Percentiles rank a stretch among this genome's conserved stretches.
phyloP scores from a whole-genome alignment of 2,888 invertebrate species.

The Andrena fulva region DNA sequence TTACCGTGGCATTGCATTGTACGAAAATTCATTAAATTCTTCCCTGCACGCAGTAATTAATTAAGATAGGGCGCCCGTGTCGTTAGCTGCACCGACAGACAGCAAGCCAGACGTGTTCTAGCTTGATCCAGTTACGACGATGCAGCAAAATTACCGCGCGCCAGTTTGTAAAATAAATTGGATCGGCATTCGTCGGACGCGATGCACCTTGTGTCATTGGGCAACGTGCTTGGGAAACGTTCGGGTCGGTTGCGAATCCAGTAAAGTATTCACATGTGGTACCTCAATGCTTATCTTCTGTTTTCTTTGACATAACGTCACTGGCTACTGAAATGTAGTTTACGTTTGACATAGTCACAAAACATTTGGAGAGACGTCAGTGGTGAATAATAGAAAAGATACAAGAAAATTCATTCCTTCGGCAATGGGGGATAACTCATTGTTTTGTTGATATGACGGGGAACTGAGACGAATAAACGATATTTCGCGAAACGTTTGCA shows the following conservation, averaged over 20 bases:
- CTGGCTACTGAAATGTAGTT: no score
- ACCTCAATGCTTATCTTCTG: background rate
- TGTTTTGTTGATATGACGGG: no score
- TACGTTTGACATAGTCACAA: no score
- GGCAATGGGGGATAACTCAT: no score
- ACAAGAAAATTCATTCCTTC: no score
- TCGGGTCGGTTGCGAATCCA: background rate
- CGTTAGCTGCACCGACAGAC: constrained; percentile 46
- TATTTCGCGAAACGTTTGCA: background rate
- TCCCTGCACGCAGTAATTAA: constrained; percentile 55
- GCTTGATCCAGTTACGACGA: constrained; percentile 42
- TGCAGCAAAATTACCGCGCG: constrained; percentile 21
- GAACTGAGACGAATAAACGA: background rate
- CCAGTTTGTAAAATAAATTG: constrained; percentile 27
- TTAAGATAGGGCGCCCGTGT: constrained; percentile 49
- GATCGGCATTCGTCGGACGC: background rate
- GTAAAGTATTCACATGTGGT: background rate
- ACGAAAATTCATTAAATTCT: constrained; percentile 60
- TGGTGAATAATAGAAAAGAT: no score
- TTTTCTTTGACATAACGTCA: background rate
- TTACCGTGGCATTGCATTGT: constrained; percentile 49
- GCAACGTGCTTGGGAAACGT: background rate
- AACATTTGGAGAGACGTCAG: no score
- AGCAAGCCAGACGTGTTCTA: constrained; percentile 22
- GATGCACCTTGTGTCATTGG: background rate